Conservation (phyloP, 1,140 invertebrate species). For the Pantala flavescens region DNA sequence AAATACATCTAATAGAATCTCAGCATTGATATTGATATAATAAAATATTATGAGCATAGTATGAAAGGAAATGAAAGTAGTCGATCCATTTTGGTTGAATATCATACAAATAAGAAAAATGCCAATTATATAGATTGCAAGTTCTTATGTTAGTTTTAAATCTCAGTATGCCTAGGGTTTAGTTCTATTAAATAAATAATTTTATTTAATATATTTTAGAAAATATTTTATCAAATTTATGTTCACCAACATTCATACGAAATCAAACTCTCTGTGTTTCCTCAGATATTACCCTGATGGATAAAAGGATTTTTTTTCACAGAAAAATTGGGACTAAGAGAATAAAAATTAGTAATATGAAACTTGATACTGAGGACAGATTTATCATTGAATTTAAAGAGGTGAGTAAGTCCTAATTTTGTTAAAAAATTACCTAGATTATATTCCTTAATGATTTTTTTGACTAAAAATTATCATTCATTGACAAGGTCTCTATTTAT, state of each 20-base stretch:
- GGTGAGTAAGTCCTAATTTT: constrained; percentile 19
- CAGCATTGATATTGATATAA: no score
- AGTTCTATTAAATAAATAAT: background rate
- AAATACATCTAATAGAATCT: no score
- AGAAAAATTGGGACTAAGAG: constrained; percentile 27
- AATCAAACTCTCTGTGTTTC: constrained; percentile 15
- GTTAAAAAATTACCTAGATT: background rate
- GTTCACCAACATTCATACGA: background rate
- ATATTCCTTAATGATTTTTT: no score
- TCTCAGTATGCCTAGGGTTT: no score
- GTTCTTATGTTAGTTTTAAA: no score
- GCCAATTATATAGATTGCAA: no score
- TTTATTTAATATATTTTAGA: background rate
- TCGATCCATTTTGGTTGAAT: no score
- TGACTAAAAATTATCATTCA: no score
- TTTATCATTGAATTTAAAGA: constrained; percentile 24
- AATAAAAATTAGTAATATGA: constrained; percentile 24
- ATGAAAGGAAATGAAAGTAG: no score
- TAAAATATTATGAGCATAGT: no score
- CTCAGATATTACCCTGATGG: constrained; percentile 30
- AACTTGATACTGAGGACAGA: constrained; percentile 22
- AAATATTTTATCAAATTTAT: background rate
- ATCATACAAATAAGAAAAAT: no score
- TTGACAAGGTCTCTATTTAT: no score
- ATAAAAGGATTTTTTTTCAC: constrained; percentile 30